Conservation (phyloP, 2,797 vertebrate genomes). For the Stomatorhinus walkeri region DNA sequence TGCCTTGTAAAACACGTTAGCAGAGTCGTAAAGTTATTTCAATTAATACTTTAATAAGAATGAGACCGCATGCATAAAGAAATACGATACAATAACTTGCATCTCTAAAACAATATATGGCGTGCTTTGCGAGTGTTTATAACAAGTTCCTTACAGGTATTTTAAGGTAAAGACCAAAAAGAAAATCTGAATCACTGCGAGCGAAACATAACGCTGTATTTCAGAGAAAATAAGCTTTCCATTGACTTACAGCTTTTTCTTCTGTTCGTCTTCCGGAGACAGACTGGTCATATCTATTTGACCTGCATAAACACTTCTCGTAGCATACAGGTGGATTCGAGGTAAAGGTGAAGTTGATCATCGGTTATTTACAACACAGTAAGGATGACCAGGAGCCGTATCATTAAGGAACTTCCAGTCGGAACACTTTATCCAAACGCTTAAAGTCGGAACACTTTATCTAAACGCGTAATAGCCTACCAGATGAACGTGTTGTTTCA, state of each 20-base stretch:
- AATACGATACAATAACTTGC: not conserved
- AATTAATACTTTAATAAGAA: not conserved
- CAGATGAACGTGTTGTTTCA: not conserved
- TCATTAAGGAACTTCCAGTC: conserved; percentile 19
- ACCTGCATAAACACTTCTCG: not conserved
- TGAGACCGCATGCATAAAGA: not conserved
- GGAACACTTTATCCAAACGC: not conserved
- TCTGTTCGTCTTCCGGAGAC: not conserved
- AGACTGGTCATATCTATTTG: not conserved
- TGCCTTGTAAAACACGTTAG: not conserved
- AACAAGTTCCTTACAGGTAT: not conserved
- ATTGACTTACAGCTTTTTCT: not conserved
- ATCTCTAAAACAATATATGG: not conserved
- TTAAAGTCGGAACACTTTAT: not conserved
- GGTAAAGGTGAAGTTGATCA: conserved; percentile 50
- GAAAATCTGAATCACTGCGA: not conserved
- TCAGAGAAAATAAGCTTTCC: not conserved
- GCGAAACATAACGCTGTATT: not conserved
- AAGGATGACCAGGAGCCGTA: conserved; percentile 49
- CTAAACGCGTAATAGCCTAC: not conserved
- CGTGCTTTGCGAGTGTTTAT: not conserved
- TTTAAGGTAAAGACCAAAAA: not conserved
- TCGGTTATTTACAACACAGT: conserved; percentile 51
- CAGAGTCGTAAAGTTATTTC: not conserved
- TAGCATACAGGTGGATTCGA: conserved; percentile 48